phyloP scores from a whole-genome alignment of 2,888 invertebrate species.

The Orchesellides sinensis region DNA sequence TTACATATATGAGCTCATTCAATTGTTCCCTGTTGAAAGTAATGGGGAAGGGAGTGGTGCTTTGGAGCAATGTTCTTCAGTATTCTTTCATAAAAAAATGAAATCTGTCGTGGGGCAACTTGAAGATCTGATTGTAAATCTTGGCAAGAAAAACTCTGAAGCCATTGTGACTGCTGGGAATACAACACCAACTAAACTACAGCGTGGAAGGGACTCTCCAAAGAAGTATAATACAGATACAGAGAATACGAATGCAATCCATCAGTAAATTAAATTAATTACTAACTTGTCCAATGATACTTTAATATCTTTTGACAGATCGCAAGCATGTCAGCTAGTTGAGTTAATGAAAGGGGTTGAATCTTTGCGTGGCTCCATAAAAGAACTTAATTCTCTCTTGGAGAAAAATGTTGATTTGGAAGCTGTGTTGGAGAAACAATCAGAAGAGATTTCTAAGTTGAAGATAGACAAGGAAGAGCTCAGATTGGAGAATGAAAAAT shows the following conservation, averaged over 20 bases:
- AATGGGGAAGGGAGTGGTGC: not conserved
- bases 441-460: constrained; percentile 43
- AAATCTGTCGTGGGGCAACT: constrained; percentile 32
- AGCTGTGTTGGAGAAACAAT: constrained; percentile 58
- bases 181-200: constrained; percentile 42
- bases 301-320: constrained; percentile 1
- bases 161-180: constrained; percentile 3
- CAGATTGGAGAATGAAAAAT: constrained; percentile 24
- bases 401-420: constrained; percentile 61
- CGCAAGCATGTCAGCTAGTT: constrained; percentile 1
- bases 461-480: constrained; percentile 49
- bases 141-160: constrained; percentile 30
- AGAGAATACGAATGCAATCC: not conserved
- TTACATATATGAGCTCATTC: constrained; percentile 66
- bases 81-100: constrained; percentile 32
- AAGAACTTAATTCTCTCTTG: constrained; percentile 42
- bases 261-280: not conserved
- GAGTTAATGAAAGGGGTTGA: constrained; percentile 47
- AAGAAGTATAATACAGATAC: constrained; percentile 24
- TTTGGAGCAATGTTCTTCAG: constrained; percentile 29
- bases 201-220: constrained; percentile 38
- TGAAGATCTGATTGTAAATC: constrained; percentile 33
- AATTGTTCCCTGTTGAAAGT: constrained; percentile 64
- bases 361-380: constrained; percentile 50
- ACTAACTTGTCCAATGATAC: not conserved